Base-by-base conservation (phyloP, 2,113 vertebrate species). In the Caranx melampygus region DNA sequence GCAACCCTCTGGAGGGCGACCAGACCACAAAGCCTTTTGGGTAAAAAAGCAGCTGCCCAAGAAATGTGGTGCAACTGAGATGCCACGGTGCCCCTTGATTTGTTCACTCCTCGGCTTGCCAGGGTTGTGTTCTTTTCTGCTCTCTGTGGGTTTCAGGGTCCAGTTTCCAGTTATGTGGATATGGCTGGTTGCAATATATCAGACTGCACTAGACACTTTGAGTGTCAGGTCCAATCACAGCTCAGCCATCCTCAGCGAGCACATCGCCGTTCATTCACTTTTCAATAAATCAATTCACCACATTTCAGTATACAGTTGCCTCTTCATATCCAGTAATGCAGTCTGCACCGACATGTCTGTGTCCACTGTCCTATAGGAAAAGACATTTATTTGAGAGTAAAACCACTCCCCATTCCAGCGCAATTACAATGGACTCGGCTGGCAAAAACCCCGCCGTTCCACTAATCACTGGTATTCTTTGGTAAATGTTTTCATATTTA, bases 21-120 rank as follows among this genome's bases (percentile, higher is more conserved):
- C 91, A 92, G 84, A 91, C 88, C 92, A 83, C 86, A 80, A 90
- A 79, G 87, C 69, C 35, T 90, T 88, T 68, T 91, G 87, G 88
- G 76, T 87, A 83, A 85, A 79, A 80, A 70, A 81, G 49, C 59
- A 75, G 82, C 83, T 67, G 86, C 79, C 72, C 60, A 70, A 90
- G 78, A 91, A 81, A 89, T 90, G 89, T 91, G 90, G 84, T 87
- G 91, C 83, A 92, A 90, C 77, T 69, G 58, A 65, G 64, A 86
- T 91, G 90, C 84, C 79, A 83, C 31, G 68, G 81, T 92, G 90
- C 88, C 85, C 80, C 20, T 11, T 44, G 72, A 88, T 85, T 85
- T 84, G 84, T 87, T 85, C 87, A 62, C 72, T 83, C 67, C 26
- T 84, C 63, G 12, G 72, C 62, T 61, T 83, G 84, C 85, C 78